Evolutionary conservation across 2,797 vertebrate species (phyloP).

Genomic region (Tympanoctomys barrerae): DNA sequence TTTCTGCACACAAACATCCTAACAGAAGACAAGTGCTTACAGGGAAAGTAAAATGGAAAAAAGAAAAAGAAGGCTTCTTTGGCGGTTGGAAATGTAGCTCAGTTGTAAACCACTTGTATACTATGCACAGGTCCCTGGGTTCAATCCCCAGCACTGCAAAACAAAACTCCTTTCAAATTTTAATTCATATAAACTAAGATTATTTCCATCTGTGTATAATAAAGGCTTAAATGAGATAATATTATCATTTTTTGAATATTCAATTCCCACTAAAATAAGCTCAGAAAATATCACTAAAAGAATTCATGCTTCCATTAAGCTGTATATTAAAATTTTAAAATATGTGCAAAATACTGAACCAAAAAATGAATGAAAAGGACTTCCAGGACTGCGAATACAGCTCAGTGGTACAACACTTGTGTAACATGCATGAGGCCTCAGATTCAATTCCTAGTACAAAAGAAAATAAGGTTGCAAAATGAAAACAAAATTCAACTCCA

Average conservation of each 20-base stretch:
- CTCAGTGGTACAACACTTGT: not conserved
- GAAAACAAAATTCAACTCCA: not conserved
- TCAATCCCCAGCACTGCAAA: not conserved
- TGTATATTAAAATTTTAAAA: not conserved
- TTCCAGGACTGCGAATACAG: not conserved
- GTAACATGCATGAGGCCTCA: not conserved
- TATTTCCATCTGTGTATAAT: not conserved
- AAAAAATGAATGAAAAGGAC: not conserved
- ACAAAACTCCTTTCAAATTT: not conserved
- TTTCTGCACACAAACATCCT: not conserved
- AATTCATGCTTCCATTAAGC: not conserved
- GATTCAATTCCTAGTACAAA: not conserved
- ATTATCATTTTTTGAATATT: not conserved
- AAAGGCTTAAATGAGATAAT: not conserved
- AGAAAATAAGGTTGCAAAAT: not conserved
- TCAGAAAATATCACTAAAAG: not conserved
- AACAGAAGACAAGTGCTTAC: not conserved
- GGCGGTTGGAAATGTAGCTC: not conserved
- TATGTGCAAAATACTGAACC: not conserved
- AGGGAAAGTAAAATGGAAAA: not conserved
- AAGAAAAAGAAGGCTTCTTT: not conserved
- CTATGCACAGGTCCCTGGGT: not conserved
- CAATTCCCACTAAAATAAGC: not conserved
- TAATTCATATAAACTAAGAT: not conserved
- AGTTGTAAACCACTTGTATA: not conserved